Base-by-base conservation (phyloP, 2,113 vertebrate species). In the Phyllopteryx taeniolatus region DNA sequence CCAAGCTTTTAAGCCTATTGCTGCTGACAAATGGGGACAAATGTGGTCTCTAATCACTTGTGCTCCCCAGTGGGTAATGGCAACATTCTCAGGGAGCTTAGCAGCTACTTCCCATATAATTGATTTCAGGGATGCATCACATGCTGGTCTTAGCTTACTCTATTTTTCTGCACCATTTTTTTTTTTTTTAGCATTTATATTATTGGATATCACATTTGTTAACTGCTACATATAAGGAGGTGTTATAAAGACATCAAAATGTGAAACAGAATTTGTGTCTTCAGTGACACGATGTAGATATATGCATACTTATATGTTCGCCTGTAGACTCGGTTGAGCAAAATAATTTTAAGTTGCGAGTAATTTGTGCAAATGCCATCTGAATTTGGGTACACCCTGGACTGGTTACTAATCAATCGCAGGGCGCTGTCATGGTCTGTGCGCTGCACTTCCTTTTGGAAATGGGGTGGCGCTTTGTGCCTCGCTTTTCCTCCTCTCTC, bases 1-100 rank as follows among this genome's bases (percentile, higher is more conserved):
- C 78, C 15, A 67, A 77, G 79, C 82, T 88, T 85, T 85, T 75
- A 79, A 79, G 84, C 84, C 83, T 81, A 85, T 88, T 87, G 85
- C 79, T 77, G 73, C 77, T 53, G 79, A 81, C 80, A 85, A 87
- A 87, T 77, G 81, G 82, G 83, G 83, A 88, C 79, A 84, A 87
- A 85, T 78, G 84, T 73, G 73, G 64, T 72, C 79, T 87, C 83
- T 88, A 90, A 91, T 91, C 90, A 90, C 84, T 82, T 47, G 1
- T 43, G 72, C 65, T 85, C 85, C 89, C 86, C 71, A 72, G 76
- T 80, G 88, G 83, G 79, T 72, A 68, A 79, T 76, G 75, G 81
- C 76, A 20, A 76, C 68, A 72, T 86, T 88, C 85, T 85, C 86
- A 83, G 86, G 82, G 73, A 90, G 88, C 85, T 87, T 85, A 86